These are phyloP conservation scores for Barypeithes pellucidus DNA, from an alignment of 2,888 invertebrate genomes.

Conservation along the genomic window DNA sequence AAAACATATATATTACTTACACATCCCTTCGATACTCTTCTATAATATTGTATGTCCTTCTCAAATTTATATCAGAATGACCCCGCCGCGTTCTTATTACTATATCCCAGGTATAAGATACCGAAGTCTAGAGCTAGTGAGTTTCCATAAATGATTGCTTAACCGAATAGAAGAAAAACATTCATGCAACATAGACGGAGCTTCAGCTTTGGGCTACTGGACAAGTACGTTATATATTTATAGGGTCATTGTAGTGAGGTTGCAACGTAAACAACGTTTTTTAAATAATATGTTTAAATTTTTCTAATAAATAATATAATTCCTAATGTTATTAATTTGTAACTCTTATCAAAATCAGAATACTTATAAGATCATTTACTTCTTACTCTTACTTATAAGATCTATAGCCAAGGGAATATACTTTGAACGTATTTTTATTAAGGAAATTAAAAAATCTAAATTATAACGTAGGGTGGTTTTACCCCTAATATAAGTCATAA, in stretches of 20 bases:
- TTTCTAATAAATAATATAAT: too few relatives aligned
- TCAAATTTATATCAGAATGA: background rate
- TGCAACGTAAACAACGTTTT: too few relatives aligned
- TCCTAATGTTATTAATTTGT: too few relatives aligned
- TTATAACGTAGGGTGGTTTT: too few relatives aligned
- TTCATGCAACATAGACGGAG: background rate
- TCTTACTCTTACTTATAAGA: too few relatives aligned
- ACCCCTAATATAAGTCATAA: too few relatives aligned
- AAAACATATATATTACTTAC: background rate
- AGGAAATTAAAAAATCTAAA: too few relatives aligned
- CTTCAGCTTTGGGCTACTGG: background rate
- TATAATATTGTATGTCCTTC: constrained; percentile 14
- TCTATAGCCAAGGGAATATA: too few relatives aligned
- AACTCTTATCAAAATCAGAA: too few relatives aligned
- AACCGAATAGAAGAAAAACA: background rate
- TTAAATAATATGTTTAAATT: too few relatives aligned
- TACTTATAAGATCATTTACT: too few relatives aligned
- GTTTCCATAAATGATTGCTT: background rate
- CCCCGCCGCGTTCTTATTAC: background rate
- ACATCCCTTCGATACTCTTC: background rate
- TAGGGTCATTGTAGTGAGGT: background rate
- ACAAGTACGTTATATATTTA: background rate
- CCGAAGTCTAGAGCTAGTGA: background rate
- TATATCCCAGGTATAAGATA: background rate
- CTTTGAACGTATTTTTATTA: too few relatives aligned